These are phyloP conservation scores for Chymomyza procnemis DNA, from an alignment of 2,888 invertebrate species.

Conservation along the genomic window DNA sequence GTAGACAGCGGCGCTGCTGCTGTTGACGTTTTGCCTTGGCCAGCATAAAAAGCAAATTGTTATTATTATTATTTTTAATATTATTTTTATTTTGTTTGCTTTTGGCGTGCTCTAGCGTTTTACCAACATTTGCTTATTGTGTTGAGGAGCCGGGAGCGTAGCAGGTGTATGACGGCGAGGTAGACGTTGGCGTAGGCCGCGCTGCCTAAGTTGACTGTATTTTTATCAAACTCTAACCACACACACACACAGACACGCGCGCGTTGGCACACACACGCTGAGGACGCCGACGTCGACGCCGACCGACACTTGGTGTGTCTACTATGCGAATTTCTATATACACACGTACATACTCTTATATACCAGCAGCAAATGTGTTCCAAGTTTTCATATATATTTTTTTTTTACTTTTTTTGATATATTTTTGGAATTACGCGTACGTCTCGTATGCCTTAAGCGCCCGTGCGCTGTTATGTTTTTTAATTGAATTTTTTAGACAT, in stretches of 20 bases:
- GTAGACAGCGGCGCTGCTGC: neutral
- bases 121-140: neutral
- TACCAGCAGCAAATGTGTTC: neutral
- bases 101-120: neutral
- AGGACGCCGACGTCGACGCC: conserved; percentile 1
- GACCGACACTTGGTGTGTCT: neutral
- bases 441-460: neutral
- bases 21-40: neutral
- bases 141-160: neutral
- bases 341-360: neutral
- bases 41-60: neutral
- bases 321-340: neutral
- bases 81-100: neutral
- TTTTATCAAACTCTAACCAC: neutral
- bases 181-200: neutral
- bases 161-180: neutral
- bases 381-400: neutral
- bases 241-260: neutral
- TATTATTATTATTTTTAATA: no score
- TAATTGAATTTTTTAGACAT: neutral
- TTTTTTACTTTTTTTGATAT: no score
- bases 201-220: neutral
- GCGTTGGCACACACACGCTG: neutral
- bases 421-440: no score
- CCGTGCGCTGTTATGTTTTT: neutral